Percentiles rank a stretch among this genome's conserved stretches.
These are phyloP conservation scores for Semnornis frantzii DNA, from an alignment of 2,113 vertebrate genomes.

Conservation along the genomic window DNA sequence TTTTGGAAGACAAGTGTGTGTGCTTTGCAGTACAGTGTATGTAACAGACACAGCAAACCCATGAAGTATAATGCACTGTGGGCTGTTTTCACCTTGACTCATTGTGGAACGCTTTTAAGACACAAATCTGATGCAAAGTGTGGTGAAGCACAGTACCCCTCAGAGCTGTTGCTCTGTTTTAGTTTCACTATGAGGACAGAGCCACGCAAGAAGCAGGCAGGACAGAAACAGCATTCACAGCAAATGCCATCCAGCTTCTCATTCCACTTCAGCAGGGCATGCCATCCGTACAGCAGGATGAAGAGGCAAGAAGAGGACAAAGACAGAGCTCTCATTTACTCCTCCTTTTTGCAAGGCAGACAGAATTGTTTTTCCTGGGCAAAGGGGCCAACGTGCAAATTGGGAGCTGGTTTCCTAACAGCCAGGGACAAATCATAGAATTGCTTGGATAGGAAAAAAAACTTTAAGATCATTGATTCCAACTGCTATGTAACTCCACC, in stretches of 20 bases:
- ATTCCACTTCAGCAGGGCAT: background rate
- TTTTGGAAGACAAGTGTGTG: background rate
- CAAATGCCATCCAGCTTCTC: background rate
- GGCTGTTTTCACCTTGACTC: conserved; percentile 37
- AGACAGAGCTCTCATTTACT: background rate
- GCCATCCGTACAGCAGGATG: background rate
- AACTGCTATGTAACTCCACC: no score
- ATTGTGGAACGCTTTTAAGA: conserved; percentile 13
- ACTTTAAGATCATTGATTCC: no score
- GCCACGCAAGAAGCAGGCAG: background rate
- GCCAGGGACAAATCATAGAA: background rate
- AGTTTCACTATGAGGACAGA: background rate
- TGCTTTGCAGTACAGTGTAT: background rate
- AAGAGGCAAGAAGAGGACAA: background rate
- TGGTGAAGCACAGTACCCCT: background rate
- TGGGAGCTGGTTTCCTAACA: conserved; percentile 31
- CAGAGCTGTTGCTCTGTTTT: background rate
- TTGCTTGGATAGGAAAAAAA: no score
- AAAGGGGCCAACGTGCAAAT: background rate
- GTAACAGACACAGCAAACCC: background rate
- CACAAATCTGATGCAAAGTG: background rate
- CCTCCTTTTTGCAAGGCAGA: conserved; percentile 16
- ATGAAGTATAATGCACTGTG: background rate
- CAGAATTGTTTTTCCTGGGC: background rate
- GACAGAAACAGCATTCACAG: background rate